Conservation (phyloP, 2,113 vertebrate species). For the Salvelinus alpinus region DNA sequence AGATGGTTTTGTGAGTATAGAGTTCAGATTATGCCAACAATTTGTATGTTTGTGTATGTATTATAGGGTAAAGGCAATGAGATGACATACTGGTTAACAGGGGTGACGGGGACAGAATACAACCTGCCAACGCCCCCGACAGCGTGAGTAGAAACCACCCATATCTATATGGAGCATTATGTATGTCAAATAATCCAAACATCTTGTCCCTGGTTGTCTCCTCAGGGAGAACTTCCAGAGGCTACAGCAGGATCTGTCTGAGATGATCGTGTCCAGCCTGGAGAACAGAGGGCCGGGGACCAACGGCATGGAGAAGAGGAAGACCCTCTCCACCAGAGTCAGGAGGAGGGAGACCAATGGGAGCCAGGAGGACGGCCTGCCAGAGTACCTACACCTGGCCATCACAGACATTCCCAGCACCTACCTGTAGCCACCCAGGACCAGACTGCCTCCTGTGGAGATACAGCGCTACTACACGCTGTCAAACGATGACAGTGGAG, state of each 20-base stretch:
- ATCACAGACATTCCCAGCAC: conserved; percentile 76
- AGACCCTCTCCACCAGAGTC: conserved; percentile 69
- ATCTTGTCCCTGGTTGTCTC: conserved; percentile 9
- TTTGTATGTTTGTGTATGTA: conserved; percentile 19
- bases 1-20: neutral
- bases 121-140: conserved; percentile 89
- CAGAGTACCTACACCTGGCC: conserved; percentile 90
- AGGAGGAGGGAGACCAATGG: conserved; percentile 46
- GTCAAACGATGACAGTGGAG: neutral
- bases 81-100: conserved; percentile 94
- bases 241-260: conserved; percentile 88
- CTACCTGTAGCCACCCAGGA: conserved; percentile 78
- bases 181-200: neutral
- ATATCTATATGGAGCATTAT: neutral
- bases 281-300: conserved; percentile 72
- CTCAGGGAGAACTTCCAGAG: conserved; percentile 92
- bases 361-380: conserved; percentile 55
- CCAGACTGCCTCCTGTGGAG: conserved; percentile 71
- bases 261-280: conserved; percentile 85
- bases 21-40: neutral
- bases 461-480: neutral
- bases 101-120: conserved; percentile 82
- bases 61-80: conserved; percentile 91
- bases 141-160: conserved; percentile 79
- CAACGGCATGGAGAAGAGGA: conserved; percentile 55